Conservation (phyloP, 2,113 vertebrate genomes). For the Leptosomus discolor region DNA sequence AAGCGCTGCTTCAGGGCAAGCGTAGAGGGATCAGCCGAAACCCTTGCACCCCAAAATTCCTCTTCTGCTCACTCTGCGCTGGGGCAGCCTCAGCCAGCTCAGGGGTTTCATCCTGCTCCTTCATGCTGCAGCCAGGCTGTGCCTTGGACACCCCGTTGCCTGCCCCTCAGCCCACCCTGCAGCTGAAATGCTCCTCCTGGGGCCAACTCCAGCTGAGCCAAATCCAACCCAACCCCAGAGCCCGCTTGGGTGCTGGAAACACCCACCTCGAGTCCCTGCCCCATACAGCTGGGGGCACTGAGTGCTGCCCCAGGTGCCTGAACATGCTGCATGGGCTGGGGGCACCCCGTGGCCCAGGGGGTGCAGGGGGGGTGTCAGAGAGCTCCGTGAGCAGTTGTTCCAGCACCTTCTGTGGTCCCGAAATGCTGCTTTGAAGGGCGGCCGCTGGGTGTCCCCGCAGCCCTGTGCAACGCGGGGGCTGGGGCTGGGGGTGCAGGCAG, state of each 20-base stretch:
- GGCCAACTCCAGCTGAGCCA: neutral
- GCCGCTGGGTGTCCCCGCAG: neutral
- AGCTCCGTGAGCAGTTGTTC: neutral
- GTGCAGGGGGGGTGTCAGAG: fast-evolving
- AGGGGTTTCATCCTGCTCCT: neutral
- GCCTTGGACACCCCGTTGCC: neutral
- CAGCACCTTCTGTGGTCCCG: neutral
- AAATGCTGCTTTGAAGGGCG: neutral
- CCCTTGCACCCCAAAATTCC: fast-evolving
- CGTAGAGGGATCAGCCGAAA: fast-evolving
- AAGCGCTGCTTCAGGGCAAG: neutral
- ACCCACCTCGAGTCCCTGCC: neutral
- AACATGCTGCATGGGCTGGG: neutral
- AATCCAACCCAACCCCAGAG: neutral
- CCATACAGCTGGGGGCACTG: neutral
- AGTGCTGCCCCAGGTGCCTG: neutral
- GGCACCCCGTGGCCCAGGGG: fast-evolving
- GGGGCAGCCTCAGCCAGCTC: neutral
- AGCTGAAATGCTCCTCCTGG: neutral
- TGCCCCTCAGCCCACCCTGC: neutral
- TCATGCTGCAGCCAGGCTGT: neutral
- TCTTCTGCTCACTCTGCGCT: neutral
- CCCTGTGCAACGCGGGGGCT: fast-evolving
- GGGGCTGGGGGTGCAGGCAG: neutral
- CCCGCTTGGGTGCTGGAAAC: neutral